Conservation (phyloP, 1,140 invertebrate genomes). For the Schlechtendalia chinensis region DNA sequence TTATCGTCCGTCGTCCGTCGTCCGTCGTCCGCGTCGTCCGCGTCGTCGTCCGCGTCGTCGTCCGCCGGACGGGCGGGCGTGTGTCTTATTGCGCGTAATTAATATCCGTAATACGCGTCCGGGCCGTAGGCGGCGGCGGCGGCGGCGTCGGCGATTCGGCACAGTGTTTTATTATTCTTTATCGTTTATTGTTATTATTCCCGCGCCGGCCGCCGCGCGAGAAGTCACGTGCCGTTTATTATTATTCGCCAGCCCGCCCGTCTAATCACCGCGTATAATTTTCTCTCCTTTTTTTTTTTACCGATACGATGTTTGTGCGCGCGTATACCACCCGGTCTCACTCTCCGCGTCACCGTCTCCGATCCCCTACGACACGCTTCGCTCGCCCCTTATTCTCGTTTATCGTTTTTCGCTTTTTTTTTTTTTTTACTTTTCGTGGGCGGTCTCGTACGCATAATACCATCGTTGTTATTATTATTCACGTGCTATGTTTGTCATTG, state of each 20-base stretch:
- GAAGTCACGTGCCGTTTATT: slow-evolving; percentile 31
- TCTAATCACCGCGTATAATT: background rate
- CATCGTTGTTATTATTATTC: too few relatives aligned
- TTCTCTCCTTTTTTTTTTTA: background rate
- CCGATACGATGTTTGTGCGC: background rate
- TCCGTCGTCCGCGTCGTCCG: background rate
- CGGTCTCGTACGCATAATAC: too few relatives aligned
- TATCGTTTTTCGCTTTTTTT: too few relatives aligned
- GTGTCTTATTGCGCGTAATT: slow-evolving; percentile 43
- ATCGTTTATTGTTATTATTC: background rate
- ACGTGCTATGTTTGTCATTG: too few relatives aligned
- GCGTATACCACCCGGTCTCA: background rate
- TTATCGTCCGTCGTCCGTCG: slow-evolving; percentile 11
- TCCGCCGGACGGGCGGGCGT: slow-evolving; percentile 26
- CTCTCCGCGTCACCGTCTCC: too few relatives aligned
- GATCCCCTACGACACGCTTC: too few relatives aligned
- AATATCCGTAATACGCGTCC: slow-evolving; percentile 16
- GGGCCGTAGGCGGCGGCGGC: background rate
- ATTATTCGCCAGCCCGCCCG: background rate
- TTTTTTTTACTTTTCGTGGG: too few relatives aligned
- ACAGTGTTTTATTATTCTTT: background rate
- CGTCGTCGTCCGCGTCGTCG: background rate
- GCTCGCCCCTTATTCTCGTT: background rate
- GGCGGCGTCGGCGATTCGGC: background rate
- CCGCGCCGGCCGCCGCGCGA: slow-evolving; percentile 3